Conservation (phyloP, 1,140 invertebrate species). For the Drosophila sproati region DNA sequence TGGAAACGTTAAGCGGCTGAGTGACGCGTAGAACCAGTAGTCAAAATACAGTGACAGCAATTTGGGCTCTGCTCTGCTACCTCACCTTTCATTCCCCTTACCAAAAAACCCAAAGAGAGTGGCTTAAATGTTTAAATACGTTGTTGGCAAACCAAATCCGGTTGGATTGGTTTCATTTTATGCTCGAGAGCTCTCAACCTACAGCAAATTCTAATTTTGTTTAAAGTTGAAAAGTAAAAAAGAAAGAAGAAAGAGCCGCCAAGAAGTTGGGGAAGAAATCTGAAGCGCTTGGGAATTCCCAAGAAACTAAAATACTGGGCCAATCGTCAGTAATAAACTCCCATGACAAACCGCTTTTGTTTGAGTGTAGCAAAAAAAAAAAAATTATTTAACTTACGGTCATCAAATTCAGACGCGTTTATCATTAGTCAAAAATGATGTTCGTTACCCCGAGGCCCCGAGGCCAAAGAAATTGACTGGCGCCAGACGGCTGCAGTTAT, state of each 20-base stretch:
- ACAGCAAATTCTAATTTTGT: slow-evolving; percentile 42
- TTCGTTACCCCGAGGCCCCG: slow-evolving; percentile 43
- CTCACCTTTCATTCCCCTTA: slow-evolving; percentile 3
- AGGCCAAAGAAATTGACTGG: slow-evolving; percentile 64
- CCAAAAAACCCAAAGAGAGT: slow-evolving; percentile 4
- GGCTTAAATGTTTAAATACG: slow-evolving; percentile 25
- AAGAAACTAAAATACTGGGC: slow-evolving; percentile 65
- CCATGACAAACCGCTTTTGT: slow-evolving; percentile 52
- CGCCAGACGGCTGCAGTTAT: slow-evolving; percentile 54
- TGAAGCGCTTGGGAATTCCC: slow-evolving; percentile 68
- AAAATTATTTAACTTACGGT: slow-evolving; percentile 28
- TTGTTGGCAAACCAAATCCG: slow-evolving; percentile 70
- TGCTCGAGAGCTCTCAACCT: slow-evolving; percentile 31
- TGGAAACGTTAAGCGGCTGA: slow-evolving; percentile 12
- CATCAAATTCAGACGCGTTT: slow-evolving; percentile 53
- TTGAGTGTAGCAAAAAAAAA: slow-evolving; percentile 61
- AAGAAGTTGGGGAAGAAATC: slow-evolving; percentile 62
- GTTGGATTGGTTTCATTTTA: slow-evolving; percentile 59
- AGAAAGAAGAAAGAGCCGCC: slow-evolving; percentile 62
- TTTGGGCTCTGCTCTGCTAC: background rate
- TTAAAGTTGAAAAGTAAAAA: slow-evolving; percentile 26
- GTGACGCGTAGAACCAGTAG: slow-evolving; percentile 73
- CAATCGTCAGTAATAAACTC: slow-evolving; percentile 67
- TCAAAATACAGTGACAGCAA: slow-evolving; percentile 18
- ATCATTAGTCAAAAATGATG: slow-evolving; percentile 70